Base-by-base conservation (phyloP, 2,797 vertebrate species). In the Podarcis lilfordi region DNA sequence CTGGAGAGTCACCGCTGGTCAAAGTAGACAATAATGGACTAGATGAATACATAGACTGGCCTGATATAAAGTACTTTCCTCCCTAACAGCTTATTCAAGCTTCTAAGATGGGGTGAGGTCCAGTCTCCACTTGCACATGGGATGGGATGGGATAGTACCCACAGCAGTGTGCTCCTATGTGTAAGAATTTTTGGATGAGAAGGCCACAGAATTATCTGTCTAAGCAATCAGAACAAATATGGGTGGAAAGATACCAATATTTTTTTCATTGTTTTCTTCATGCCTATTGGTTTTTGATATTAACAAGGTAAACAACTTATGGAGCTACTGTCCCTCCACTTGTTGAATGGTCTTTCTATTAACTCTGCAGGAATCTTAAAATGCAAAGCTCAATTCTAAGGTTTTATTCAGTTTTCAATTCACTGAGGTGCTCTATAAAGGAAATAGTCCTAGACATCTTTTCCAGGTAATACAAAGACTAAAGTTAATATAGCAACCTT, bases 261-360 rank as follows among this genome's bases (percentile, higher is more conserved):
- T 43, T 50, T 79, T 94, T 89, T 86, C 55, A 82, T 90, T 45
- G 86, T 82, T 74, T 88, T 87, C 88, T 69, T 86, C 81, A 0
- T 37, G 77, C 40, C 45, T 69, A 25, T 23, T 89, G 71, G 50
- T 13, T 84, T 89, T 89, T 89, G 27, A 59, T 37, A 81, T 1
- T n/a, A 74, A 89, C 37, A 84, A 81, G 82, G 91, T 61, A 89
- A 93, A 71, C 68, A 23, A 69, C 59, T 86, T 5, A 1, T 45
- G 21, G 35, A n/a, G 32, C 87, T 80, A 66, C 27, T 84, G 74
- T n/a, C 40, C 80, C 59, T 17, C 37, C 23, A 45, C 75, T 71
- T 35, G 29, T 35, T 71, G 10, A 81, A 40, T 61, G 40, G 19
- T 59, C 25, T 17, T 32, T 37, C 19, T 66, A 66, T 29, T 29